phyloP scores from a whole-genome alignment of 2,113 vertebrate genomes.

The Oryctolagus cuniculus region mOryCun1.1 NC_091442.1:22167501-22168000 shows the following conservation, averaged over 20 bases:
- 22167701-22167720: background rate
- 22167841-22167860: background rate
- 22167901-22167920: background rate
- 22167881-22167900: background rate
- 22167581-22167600: constrained; percentile 73
- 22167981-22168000: constrained; percentile 28
- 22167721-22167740: background rate
- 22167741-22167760: background rate
- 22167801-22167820: background rate
- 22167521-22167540: constrained; percentile 74
- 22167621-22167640: constrained; percentile 46
- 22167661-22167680: constrained; percentile 22
- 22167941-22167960: constrained; percentile 49
- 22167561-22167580: constrained; percentile 75
- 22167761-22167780: background rate
- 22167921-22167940: constrained; percentile 39
- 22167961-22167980: constrained; percentile 1
- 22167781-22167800: background rate
- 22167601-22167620: constrained; percentile 71
- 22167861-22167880: too few relatives aligned
- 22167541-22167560: constrained; percentile 80
- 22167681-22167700: constrained; percentile 66
- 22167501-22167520: constrained; percentile 60
- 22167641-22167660: background rate
- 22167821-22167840: background rate